These are phyloP conservation scores for Nasonovia ribisnigri DNA, from an alignment of 2,888 invertebrate genomes.

Conservation along the genomic window DNA sequence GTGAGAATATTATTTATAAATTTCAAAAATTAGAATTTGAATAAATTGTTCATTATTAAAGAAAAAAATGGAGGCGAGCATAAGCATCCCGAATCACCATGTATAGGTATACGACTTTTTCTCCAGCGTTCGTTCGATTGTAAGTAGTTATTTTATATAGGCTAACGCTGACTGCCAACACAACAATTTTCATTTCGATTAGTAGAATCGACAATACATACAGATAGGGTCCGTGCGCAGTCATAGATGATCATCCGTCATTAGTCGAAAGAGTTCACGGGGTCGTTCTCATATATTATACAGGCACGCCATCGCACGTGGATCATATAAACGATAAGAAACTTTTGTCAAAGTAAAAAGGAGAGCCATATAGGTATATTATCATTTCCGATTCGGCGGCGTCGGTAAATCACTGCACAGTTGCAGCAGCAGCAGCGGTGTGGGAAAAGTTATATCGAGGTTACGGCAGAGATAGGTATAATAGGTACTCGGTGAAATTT, in stretches of 20 bases:
- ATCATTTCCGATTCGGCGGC: neutral
- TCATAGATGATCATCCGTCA: neutral
- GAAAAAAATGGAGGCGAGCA: too few relatives aligned
- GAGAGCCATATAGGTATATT: too few relatives aligned
- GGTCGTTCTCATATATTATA: neutral
- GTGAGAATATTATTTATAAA: too few relatives aligned
- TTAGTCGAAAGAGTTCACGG: neutral
- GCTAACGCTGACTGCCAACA: neutral
- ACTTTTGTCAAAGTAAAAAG: neutral
- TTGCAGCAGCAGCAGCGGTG: neutral
- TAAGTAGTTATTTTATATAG: neutral
- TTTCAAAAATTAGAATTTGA: too few relatives aligned
- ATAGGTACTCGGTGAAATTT: neutral
- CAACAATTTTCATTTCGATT: neutral
- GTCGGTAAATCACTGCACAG: constrained; percentile 24
- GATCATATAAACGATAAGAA: neutral
- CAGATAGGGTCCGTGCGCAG: neutral
- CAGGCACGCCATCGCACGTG: neutral
- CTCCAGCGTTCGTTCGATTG: neutral
- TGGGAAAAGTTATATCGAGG: constrained; percentile 50
- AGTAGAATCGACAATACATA: neutral
- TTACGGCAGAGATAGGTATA: neutral
- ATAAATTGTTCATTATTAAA: too few relatives aligned
- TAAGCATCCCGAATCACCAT: neutral
- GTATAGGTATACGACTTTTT: neutral